A percentile compares a stretch with the other conserved stretches of the same genome.
Conservation (phyloP, 2,113 vertebrate genomes). For the Phoxinus phoxinus region DNA sequence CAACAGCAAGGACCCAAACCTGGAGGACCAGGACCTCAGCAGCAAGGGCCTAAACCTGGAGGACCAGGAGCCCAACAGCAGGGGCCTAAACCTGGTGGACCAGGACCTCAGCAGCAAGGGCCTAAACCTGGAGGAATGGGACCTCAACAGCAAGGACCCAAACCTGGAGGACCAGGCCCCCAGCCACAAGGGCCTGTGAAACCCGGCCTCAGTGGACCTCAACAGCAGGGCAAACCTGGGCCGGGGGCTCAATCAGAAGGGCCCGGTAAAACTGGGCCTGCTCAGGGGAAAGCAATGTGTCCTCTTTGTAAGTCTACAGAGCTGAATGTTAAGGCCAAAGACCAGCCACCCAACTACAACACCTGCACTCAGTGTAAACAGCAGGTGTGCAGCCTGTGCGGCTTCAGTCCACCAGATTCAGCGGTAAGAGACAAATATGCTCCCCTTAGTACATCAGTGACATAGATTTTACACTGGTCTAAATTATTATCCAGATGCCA, state of each 20-base stretch:
- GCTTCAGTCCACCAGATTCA: conserved; percentile 90
- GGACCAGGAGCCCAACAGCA: conserved; percentile 63
- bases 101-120: conserved; percentile 48
- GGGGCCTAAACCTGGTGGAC: conserved; percentile 57
- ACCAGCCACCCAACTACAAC: conserved; percentile 87
- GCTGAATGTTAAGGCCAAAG: conserved; percentile 82
- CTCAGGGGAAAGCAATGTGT: conserved; percentile 77
- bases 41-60: conserved; percentile 36
- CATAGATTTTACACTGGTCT: background rate
- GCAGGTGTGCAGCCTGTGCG: conserved; percentile 94
- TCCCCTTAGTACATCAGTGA: background rate
- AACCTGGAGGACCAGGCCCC: conserved; percentile 52
- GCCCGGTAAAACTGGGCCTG: conserved; percentile 50
- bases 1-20: conserved; percentile 56
- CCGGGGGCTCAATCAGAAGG: conserved; percentile 57
- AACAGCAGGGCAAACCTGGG: conserved; percentile 62
- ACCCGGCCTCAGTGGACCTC: conserved; percentile 56
- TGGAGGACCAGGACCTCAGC: conserved; percentile 26
- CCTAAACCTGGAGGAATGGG: conserved; percentile 52
- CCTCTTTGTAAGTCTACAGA: conserved; percentile 92
- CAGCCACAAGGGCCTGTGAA: conserved; percentile 64
- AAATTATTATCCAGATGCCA: background rate
- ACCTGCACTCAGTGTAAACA: conserved; percentile 92
- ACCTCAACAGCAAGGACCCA: conserved; percentile 63
- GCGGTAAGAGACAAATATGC: conserved; percentile 68